Percentiles rank a stretch among this genome's conserved stretches.
Evolutionary conservation across 2,113 vertebrate species (phyloP).

Genomic region (Monopterus albus): DNA sequence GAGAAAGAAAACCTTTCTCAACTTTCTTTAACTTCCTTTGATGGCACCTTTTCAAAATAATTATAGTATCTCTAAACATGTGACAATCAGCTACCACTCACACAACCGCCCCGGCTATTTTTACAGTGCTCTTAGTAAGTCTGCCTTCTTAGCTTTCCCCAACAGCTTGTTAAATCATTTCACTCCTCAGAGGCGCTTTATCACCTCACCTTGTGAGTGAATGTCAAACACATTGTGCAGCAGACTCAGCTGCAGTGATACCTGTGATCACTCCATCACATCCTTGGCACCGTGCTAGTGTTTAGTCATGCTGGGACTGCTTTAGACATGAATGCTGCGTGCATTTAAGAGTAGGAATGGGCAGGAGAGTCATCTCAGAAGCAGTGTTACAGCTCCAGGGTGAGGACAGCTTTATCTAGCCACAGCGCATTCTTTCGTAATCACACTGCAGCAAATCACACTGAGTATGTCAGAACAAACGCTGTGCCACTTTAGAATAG

Average conservation of each 20-base stretch:
- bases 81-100: neutral
- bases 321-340: conserved; percentile 57
- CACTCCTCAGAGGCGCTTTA: conserved; percentile 6
- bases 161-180: conserved; percentile 20
- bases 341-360: conserved; percentile 47
- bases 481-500: conserved; percentile 38
- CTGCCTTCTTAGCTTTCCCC: neutral
- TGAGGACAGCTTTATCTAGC: conserved; percentile 62
- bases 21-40: neutral
- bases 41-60: neutral
- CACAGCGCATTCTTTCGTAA: conserved; percentile 70
- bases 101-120: neutral
- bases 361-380: conserved; percentile 48
- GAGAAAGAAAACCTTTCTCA: neutral
- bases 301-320: conserved; percentile 57
- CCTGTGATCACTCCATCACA: conserved; percentile 54
- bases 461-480: conserved; percentile 41
- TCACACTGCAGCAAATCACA: conserved; percentile 59
- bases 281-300: conserved; percentile 38
- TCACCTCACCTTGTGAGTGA: conserved; percentile 48
- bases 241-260: conserved; percentile 49
- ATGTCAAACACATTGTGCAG: conserved; percentile 39
- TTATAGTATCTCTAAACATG: neutral
- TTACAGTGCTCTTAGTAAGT: neutral
- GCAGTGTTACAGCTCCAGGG: conserved; percentile 32